A percentile compares a stretch with the other conserved stretches of the same genome.
Evolutionary conservation across 1,140 invertebrate genomes (phyloP).

Genomic region (Pararge aegeria): DNA sequence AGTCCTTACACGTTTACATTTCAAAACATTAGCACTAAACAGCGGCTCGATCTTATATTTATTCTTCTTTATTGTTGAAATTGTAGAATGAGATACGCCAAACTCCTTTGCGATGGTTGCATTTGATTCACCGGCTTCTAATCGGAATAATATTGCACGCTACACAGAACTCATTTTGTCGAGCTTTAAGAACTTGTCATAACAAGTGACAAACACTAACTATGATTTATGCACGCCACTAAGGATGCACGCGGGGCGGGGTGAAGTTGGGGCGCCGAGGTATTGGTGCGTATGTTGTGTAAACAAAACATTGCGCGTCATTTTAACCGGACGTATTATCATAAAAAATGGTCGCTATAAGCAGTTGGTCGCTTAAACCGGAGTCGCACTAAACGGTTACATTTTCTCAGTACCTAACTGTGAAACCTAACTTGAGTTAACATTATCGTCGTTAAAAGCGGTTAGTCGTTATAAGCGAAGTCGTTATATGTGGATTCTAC

Average conservation of each 20-base stretch:
- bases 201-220: neutral
- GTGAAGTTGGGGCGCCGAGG: constrained; percentile 1
- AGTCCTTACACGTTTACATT: too few relatives aligned
- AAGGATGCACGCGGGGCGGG: neutral
- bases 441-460: constrained; percentile 13
- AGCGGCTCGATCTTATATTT: too few relatives aligned
- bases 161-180: too few relatives aligned
- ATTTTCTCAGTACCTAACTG: constrained; percentile 12
- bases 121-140: too few relatives aligned
- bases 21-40: too few relatives aligned
- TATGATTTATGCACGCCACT: constrained; percentile 1
- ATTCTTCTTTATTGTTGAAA: too few relatives aligned
- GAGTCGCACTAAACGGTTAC: constrained; percentile 21
- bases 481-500: too few relatives aligned
- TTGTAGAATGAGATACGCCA: too few relatives aligned
- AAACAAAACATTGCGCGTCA: constrained; percentile 11
- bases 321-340: constrained; percentile 12
- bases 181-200: too few relatives aligned
- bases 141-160: constrained; percentile 1
- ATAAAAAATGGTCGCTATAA: constrained; percentile 23
- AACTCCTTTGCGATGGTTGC: too few relatives aligned
- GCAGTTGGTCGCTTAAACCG: constrained; percentile 20
- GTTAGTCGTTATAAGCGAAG: too few relatives aligned
- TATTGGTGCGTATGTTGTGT: constrained; percentile 2
- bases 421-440: constrained; percentile 20